Evolutionary conservation across 2,888 invertebrate species (phyloP), one percentile per base, ranked within the genome.

Genomic region (Andrena bucephala): DNA sequence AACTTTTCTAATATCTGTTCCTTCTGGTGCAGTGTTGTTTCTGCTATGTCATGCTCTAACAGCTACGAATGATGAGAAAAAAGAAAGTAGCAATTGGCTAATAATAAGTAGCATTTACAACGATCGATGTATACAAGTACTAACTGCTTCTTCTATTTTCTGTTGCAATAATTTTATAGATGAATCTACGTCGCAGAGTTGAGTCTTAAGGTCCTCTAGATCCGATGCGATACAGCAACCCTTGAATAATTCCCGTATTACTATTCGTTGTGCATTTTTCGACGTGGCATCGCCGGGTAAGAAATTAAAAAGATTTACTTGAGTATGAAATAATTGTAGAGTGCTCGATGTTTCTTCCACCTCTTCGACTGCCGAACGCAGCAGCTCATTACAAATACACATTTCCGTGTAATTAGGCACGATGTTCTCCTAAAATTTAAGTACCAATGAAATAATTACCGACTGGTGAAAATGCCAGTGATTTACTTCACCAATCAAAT

Each of bases 321-420:
- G 90, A 57, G 81, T 73, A 78, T 90, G 88, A 65, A 89, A 78
- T 31, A 86, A 77, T 75, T 90, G 85, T 68, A 93, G 77, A 87
- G 90, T 90, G 31, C 70, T 82, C 4, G 90, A 83, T 70, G 92
- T 85, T 73, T 91, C 89, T 66, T 93, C 93, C 31, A 93, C 87
- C 83, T 93, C 92, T 36, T 93, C 92, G 33, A 89, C 84, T 20
- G 91, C 84, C 62, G 89, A 87, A 74, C 84, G 86, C 2, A 93
- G 68, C 20, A 92, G 73, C 79, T 91, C 88, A 59, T 89, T 89
- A 10, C 87, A 90, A 8, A 77, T 83, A 75, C 89, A 86, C 27
- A 86, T 84, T 81, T 90, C 86, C 59, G 85, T 59, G 65, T 82
- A 88, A 66, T 80, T 84, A 48, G 87, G 77, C 70, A 83, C 76